Base-by-base conservation (phyloP, 2,113 vertebrate genomes). In the Puffinus mauretanicus region DNA sequence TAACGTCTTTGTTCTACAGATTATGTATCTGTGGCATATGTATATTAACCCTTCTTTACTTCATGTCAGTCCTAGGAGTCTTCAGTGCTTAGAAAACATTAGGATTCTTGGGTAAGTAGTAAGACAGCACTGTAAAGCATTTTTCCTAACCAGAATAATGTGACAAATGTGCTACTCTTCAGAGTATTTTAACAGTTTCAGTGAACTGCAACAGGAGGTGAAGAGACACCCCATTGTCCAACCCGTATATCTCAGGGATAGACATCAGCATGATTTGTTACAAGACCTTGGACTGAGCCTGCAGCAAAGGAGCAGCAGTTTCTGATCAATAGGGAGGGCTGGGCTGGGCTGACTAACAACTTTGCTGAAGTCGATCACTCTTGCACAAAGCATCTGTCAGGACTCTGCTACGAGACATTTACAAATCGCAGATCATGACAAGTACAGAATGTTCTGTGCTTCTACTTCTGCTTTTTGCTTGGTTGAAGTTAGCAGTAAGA, bases 351-450 rank as follows among this genome's bases (percentile, higher is more conserved):
- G 75, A 92, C 76, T 89, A 93, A 94, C 51, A 90, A 25, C 79
- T 93, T 89, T 6, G 12, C 44, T 54, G 36, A 46, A 94, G 93
- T 91, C 38, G 27, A 91, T 95, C 91, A 79, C 47, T 96, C 69
- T 95, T 89, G 87, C 83, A 91, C 69, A 93, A 96, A 97, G 92
- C 86, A 82, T 96, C 86, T 97, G 94, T 76, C 95, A 94, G 52
- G 80, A 87, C 86, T 88, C 67, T 85, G 81, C 42, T 76, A 86
- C 0, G 1, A 96, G 92, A 94, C 88, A 91, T 80, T 95, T 83
- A 90, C 83, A 93, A 90, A 92, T 71, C 19, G 4, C 6, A 5
- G 83, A 91, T 91, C 69, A 75, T 76, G 69, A 89, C 65, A 97
- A 89, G 86, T 76, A 94, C 86, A 91, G 57, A 96, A 89, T 58